Base-by-base conservation (phyloP, 2,888 invertebrate species). In the Lycophotia porphyrea region DNA sequence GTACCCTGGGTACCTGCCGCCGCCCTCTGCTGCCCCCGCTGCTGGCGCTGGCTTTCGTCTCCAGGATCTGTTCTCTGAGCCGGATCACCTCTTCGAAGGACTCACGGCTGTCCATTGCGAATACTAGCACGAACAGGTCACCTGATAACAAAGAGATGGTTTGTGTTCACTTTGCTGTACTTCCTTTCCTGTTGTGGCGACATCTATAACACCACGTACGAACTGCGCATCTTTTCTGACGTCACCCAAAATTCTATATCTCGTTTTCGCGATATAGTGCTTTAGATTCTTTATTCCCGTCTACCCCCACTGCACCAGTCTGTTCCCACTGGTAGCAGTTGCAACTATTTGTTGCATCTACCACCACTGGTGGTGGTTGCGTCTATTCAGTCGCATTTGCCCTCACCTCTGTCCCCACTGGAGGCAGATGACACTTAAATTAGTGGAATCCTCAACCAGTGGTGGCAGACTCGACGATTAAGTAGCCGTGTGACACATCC, bases 61-160 rank as follows among this genome's bases (percentile, higher is more conserved):
- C 98, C 89, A 98, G 94, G 91, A 98, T 98, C 95, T 98, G 98
- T 89, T 98, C 98, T 65, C 98, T 96, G 78, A 98, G 96, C 68
- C 98, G 97, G 85, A 98, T 97, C 70, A 98, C 98, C 93, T 98
- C 98, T 90, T 98, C 98, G 91, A 98, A 98, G 0, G 98, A 98
- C 92, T 98, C 98, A 49, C 98, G 97, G 87, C 98, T 98, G 92
- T 98, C 98, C 98, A 98, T 98, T 91, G 98, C 98, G 94, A 98
- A 98, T 39, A 98, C 98, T 84, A 98, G 95, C 80, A 98, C 97
- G 94, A 98, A 98, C 39, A 98, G 93, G 91, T 98, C 98, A 87
- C 98, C 98, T 98, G 97, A 11, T 84, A 89, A 80, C 67, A 88
- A 63, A n/a, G 49, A 52, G 5, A 49, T 49, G 0, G n/a, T 4